Evolutionary conservation across 2,113 vertebrate species (phyloP), one percentile per base, ranked within the genome.

Genomic region (Ammodytes dubius): DNA sequence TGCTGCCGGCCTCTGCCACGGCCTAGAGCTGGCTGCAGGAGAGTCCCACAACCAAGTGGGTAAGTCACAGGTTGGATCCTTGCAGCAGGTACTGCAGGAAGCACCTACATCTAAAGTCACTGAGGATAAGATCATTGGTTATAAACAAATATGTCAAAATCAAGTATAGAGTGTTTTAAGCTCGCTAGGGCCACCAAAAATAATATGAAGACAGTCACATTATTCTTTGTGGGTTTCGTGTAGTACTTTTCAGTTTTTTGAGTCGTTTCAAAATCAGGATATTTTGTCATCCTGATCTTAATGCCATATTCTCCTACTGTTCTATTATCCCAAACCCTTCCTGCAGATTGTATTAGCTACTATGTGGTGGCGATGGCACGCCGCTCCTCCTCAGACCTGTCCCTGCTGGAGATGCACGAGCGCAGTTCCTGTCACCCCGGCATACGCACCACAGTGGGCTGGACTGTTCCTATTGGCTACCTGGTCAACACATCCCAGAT

Each of bases 401-500:
- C 95, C 45, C 85, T 96, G 88, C 89, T 96, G 87, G 95, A 96
- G 92, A 96, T 96, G 95, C 95, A 96, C 0, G 95, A 96, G 59
- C 94, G 94, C 75, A 96, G 95, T 86, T 95, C 95, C 58, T 96
- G 95, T 75, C 95, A 96, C 87, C 95, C 95, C 0, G 95, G 95
- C 35, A 95, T 96, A 58, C 90, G 95, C 8, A 96, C 95, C 85
- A 95, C 95, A 0, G 95, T 96, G 80, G 95, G 95, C 35, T 96
- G 95, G 95, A 96, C 95, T 0, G 95, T 96, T 46, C 95, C 95
- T 13, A 95, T 96, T 13, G 95, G 95, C 59, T 96, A 95, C 89
- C 88, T 96, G 88, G 95, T 96, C 57, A 96, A 96, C 92, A 95
- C 95, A 14, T 95, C 95, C 7, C 95, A 96, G 92, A 95, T 96